Percentiles rank a stretch among this genome's conserved stretches.
Evolutionary conservation across 2,797 vertebrate species (phyloP).

Genomic region (Molossus alvarezi): DNA sequence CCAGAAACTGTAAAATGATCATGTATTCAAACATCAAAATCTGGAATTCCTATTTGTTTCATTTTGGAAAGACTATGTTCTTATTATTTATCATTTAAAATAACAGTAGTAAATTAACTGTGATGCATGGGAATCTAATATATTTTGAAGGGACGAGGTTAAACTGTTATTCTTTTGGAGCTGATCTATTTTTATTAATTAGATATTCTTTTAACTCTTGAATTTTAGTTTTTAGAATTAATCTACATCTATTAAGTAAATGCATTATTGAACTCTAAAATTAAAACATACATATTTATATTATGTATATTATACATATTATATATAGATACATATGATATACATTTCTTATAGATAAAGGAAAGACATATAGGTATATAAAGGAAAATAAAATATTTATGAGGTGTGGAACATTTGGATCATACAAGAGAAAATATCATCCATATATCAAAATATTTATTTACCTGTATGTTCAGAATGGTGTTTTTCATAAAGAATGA

Average conservation of each 20-base stretch:
- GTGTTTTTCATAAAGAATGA: constrained; percentile 60
- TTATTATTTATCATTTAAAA: constrained; percentile 50
- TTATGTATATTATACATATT: background rate
- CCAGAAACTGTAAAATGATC: constrained; percentile 63
- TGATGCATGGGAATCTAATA: constrained; percentile 52
- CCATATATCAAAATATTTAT: background rate
- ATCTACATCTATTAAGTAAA: constrained; percentile 70
- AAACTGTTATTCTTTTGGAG: constrained; percentile 69
- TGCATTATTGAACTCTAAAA: constrained; percentile 66
- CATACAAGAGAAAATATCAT: background rate
- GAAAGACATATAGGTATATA: background rate
- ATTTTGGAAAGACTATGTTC: constrained; percentile 66
- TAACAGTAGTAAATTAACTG: constrained; percentile 43
- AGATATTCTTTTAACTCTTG: constrained; percentile 52
- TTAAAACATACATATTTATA: constrained; percentile 36
- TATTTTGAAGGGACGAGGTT: constrained; percentile 71
- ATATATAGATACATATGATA: constrained; percentile 20
- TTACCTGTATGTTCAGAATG: constrained; percentile 40
- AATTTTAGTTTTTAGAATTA: constrained; percentile 45
- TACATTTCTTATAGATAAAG: constrained; percentile 59
- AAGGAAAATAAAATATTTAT: constrained; percentile 53
- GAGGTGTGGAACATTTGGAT: constrained; percentile 11
- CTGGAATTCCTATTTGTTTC: constrained; percentile 55
- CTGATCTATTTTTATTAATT: constrained; percentile 56
- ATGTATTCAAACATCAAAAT: constrained; percentile 78